These are phyloP conservation scores for Leucoptera coffeella DNA, from an alignment of 2,888 invertebrate species.

Conservation along the genomic window DNA sequence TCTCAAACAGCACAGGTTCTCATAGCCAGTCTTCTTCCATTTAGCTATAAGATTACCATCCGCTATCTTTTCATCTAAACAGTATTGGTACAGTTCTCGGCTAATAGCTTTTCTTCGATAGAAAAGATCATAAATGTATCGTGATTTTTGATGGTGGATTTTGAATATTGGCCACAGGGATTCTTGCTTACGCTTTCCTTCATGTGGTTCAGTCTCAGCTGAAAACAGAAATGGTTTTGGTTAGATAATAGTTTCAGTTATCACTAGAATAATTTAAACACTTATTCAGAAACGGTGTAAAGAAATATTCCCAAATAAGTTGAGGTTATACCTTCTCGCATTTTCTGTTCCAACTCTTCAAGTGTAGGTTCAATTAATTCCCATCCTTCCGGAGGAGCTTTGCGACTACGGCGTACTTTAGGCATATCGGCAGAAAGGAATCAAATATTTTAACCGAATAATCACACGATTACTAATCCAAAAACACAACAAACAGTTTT, in stretches of 20 bases:
- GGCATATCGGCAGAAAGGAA: no score
- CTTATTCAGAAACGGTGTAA: not conserved
- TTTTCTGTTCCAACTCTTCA: slow-evolving; percentile 97
- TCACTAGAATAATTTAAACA: not conserved
- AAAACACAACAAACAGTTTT: no score
- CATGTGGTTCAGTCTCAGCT: slow-evolving; percentile 99
- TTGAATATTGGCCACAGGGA: slow-evolving; percentile 98
- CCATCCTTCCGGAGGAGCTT: slow-evolving; percentile 98
- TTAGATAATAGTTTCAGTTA: not conserved
- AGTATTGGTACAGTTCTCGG: slow-evolving; percentile 92
- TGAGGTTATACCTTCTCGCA: slow-evolving; percentile 99
- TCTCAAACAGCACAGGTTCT: slow-evolving; percentile 93
- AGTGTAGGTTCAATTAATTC: slow-evolving; percentile 97
- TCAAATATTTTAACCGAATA: no score
- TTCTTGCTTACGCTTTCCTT: slow-evolving; percentile 97
- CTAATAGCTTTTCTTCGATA: slow-evolving; percentile 95
- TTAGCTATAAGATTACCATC: slow-evolving; percentile 97
- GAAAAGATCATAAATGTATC: slow-evolving; percentile 95
- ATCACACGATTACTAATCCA: no score
- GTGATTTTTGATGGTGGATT: slow-evolving; percentile 95
- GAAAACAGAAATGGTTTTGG: slow-evolving; percentile 9
- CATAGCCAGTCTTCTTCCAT: slow-evolving; percentile 98
- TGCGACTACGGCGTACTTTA: slow-evolving; percentile 84
- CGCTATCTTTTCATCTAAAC: slow-evolving; percentile 92
- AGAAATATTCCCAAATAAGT: no score